Evolutionary conservation across 2,797 vertebrate genomes (phyloP), one percentile per base, ranked within the genome.

Genomic region (Loris lydekkerianus): DNA sequence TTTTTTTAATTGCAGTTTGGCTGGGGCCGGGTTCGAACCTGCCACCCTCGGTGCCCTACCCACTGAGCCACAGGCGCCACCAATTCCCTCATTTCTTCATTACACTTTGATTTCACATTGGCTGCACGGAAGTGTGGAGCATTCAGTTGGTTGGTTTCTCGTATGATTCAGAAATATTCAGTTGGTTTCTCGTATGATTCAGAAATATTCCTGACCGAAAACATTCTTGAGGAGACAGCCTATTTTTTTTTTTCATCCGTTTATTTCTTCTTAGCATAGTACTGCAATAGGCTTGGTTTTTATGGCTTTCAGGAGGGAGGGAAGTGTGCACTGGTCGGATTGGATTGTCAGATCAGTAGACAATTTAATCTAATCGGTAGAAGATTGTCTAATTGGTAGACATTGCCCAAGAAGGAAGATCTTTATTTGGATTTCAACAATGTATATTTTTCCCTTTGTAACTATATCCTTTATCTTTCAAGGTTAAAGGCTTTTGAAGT

Each of bases 131-230:
- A 53, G 10, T 17, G 10, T n/a, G 83, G 21, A 34, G 6, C 40
- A 72, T 89, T 93, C 40, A 84, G 5, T 70, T 67, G 91, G 23
- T 82, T 90, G 91, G 23, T 82, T 90, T 90, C 37, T 86, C 20
- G 46, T 58, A 13, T 70, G 78, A 69, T 77, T 92, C 78, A 95
- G 93, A 96, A 96, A 77, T 95, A 67, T 25, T 93, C 37, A 34
- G 34, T 70, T 67, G 91, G 23, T 82, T 90, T 90, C 37, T 86
- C 20, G 46, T 58, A 13, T 70, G 78, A 69, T 77, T 92, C 78
- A 95, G 93, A 96, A 96, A 77, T 95, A 67, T 25, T 93, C 37
- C 14, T 96, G 21, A 61, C 29, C 25, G n/a, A 34, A 83, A 85
- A 60, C 60, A 75, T 69, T 76, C 61, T 86, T 61, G 49, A 65